Evolutionary conservation across 2,113 vertebrate species (phyloP).

Genomic region (Sinocyclocheilus anshuiensis): DNA sequence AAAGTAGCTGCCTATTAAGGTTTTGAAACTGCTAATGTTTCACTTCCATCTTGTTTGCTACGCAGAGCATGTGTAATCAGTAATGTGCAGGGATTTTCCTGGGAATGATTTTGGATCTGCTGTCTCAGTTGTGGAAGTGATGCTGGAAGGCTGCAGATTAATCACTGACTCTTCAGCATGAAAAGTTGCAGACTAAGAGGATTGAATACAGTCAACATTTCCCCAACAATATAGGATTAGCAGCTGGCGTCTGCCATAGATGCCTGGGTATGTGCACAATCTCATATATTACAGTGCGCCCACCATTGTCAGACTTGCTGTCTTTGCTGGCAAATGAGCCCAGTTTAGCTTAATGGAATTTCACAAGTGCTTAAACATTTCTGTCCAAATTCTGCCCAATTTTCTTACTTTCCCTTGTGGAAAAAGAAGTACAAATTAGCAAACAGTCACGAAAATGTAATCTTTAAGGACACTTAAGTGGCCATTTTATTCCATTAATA

Average conservation of each 20-base stretch:
- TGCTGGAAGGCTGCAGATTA: conserved; percentile 32
- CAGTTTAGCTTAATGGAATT: conserved; percentile 7
- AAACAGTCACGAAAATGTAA: no score
- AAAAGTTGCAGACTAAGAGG: conserved; percentile 61
- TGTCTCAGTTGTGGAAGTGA: background rate
- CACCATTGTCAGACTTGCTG: conserved; percentile 33
- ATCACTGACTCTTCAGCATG: conserved; percentile 34
- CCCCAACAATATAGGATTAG: conserved; percentile 57
- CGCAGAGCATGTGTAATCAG: background rate
- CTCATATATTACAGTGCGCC: conserved; percentile 38
- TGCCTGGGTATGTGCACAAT: conserved; percentile 45
- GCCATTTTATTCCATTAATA: no score
- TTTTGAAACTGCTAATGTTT: background rate
- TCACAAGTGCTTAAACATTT: background rate
- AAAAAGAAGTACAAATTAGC: no score
- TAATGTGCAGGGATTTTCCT: conserved; percentile 12
- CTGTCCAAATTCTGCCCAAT: no score
- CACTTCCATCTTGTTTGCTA: conserved; percentile 1
- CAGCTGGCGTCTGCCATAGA: conserved; percentile 46
- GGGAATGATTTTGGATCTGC: background rate
- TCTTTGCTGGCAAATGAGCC: conserved; percentile 17
- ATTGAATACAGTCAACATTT: conserved; percentile 55
- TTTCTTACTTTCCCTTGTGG: no score
- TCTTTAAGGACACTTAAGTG: no score
- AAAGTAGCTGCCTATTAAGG: background rate